A percentile compares a stretch with the other conserved stretches of the same genome.
Conservation (phyloP, 1,140 invertebrate genomes). For the Drosophila subobscura region DNA sequence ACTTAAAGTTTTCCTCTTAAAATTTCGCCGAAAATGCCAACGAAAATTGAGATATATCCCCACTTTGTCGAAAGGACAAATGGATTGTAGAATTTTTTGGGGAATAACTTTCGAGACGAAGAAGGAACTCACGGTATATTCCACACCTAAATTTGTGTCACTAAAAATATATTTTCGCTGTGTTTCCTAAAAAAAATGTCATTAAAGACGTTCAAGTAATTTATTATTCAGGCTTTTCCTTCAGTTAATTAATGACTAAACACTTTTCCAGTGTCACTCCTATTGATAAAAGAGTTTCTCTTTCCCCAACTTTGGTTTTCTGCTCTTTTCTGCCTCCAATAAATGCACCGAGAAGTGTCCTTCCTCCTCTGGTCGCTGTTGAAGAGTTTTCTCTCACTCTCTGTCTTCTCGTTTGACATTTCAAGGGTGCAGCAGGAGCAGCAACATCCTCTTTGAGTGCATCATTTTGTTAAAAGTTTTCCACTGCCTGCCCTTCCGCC, state of each 20-base stretch:
- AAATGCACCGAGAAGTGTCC: constrained; percentile 26
- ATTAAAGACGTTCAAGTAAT: too few relatives aligned
- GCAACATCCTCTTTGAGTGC: constrained; percentile 13
- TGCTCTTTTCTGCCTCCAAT: constrained; percentile 10
- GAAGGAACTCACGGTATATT: too few relatives aligned
- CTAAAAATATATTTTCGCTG: too few relatives aligned
- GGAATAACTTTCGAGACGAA: too few relatives aligned
- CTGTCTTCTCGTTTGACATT: constrained; percentile 21
- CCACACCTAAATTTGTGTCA: too few relatives aligned
- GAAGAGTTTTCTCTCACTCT: constrained; percentile 37
- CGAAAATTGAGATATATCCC: too few relatives aligned
- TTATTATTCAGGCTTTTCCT: too few relatives aligned
- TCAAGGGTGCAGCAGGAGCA: constrained; percentile 23
- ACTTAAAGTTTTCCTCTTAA: too few relatives aligned
- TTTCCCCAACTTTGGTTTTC: not conserved
- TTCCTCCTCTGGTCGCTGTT: constrained; percentile 6
- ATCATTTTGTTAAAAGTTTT: constrained; percentile 43
- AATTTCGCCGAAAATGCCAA: too few relatives aligned
- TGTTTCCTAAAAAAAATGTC: too few relatives aligned
- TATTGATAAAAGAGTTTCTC: not conserved
- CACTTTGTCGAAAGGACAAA: too few relatives aligned
- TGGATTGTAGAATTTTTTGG: too few relatives aligned
- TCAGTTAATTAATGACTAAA: not conserved
- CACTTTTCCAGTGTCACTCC: not conserved
- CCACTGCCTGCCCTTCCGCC: not conserved